These are phyloP conservation scores for Loripinus fragilis DNA, from an alignment of 2,888 invertebrate genomes.

Conservation along the genomic window DNA sequence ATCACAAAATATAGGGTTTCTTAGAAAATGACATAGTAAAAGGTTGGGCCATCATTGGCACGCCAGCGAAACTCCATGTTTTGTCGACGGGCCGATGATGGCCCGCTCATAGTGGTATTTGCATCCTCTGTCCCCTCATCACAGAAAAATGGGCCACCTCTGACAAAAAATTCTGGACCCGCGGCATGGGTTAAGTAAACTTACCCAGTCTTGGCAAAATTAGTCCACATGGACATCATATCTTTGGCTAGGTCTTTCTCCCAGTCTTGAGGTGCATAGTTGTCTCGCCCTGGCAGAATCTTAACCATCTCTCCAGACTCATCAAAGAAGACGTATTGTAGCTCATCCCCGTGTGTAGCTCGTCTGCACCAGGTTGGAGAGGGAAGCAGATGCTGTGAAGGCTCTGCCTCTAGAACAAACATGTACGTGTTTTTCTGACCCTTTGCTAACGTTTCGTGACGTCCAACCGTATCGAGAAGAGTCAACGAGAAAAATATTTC, in stretches of 20 bases:
- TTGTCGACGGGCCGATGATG: no score
- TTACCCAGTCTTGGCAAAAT: constrained; percentile 8
- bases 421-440: neutral
- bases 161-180: no score
- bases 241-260: neutral
- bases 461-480: neutral
- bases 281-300: neutral
- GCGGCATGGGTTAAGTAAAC: neutral
- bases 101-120: no score
- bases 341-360: neutral
- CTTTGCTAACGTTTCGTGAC: neutral
- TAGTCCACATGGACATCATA: neutral
- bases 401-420: neutral
- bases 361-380: neutral
- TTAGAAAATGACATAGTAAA: no score
- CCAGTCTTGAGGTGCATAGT: neutral
- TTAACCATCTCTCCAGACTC: neutral
- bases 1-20: no score
- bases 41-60: no score
- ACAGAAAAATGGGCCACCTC: no score
- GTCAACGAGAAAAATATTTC: neutral
- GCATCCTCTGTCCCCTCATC: no score
- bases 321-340: neutral
- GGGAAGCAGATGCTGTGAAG: neutral
- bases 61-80: no score